A percentile compares a stretch with the other conserved stretches of the same genome.
phyloP scores from a whole-genome alignment of 2,797 vertebrate genomes.

The Sternotherus odoratus region DNA sequence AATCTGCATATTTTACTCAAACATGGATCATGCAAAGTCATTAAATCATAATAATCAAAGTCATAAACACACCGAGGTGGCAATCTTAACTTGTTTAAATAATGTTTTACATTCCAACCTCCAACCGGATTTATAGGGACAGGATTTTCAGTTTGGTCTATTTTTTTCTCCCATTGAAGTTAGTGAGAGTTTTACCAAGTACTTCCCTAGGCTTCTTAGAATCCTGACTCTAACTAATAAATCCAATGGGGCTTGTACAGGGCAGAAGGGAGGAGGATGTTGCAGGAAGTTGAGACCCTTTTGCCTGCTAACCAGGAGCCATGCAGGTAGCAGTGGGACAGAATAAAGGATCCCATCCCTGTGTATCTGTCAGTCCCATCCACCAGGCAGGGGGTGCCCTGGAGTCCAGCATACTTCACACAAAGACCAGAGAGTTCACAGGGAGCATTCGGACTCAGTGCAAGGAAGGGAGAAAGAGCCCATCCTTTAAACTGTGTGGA shows the following conservation, averaged over 20 bases:
- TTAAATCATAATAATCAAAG: slow-evolving; percentile 29
- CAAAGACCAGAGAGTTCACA: not conserved
- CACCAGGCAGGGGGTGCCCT: not conserved
- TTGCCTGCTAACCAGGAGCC: not conserved
- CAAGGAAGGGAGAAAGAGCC: not conserved
- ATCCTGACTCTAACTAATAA: not conserved
- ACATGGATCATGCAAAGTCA: slow-evolving; percentile 43
- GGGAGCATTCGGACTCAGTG: not conserved
- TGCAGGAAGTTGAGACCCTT: not conserved
- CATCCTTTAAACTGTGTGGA: not conserved
- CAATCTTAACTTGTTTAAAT: not conserved
- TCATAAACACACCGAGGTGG: slow-evolving; percentile 1
- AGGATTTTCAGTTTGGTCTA: slow-evolving; percentile 9
- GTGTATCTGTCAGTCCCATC: not conserved
- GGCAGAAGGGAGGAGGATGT: not conserved
- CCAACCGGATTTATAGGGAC: not conserved
- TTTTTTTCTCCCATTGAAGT: slow-evolving; percentile 20
- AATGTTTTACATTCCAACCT: not conserved
- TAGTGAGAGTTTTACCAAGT: not conserved
- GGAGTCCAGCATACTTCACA: not conserved
- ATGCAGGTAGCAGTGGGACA: not conserved
- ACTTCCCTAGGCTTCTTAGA: not conserved
- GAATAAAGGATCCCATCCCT: not conserved
- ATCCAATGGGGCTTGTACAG: not conserved
- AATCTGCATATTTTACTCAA: slow-evolving; percentile 48